Base-by-base conservation (phyloP, 2,113 vertebrate genomes). In the Pungitius pungitius region DNA sequence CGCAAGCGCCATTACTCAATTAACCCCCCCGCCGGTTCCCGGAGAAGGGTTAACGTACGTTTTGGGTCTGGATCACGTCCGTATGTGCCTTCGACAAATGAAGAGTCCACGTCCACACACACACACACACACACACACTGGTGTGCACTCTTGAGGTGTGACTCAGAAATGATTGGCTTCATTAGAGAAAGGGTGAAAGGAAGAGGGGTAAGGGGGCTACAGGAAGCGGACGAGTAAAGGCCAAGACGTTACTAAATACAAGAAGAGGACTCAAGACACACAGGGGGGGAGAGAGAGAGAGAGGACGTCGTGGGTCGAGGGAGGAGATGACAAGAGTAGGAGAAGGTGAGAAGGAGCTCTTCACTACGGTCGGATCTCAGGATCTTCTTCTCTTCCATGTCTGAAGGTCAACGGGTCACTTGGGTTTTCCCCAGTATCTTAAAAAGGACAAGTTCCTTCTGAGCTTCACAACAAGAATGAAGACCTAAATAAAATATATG, bases 11-110 rank as follows among this genome's bases (percentile, higher is more conserved):
- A 85, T 89, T 86, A 78, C 79, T 91, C 88, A 89, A 91, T 91
- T 92, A 90, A 90, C 85, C 88, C 73, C 77, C 76, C n/a, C 47
- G 8, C 47, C 47, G 63, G 77, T 77, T 72, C 60, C 63, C 66
- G 57, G 80, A 64, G 63, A 68, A 75, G 84, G 89, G 88, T 88
- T 83, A 87, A 86, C 82, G 82, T 86, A 87, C 89, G 89, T 87
- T 87, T 81, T 86, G 84, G 76, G 86, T 78, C 80, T 81, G 80
- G 82, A 85, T 88, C 88, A 72, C 69, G 68, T 77, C 72, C 63
- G 75, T 79, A 54, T 78, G 82, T 63, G 73, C 69, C 76, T 76
- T 62, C 75, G 78, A 84, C 76, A 82, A 81, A 86, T 78, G 86
- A 77, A 73, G 78, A 45, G 60, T 61, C 54, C 40, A 30, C n/a